Evolutionary conservation across 2,797 vertebrate species (phyloP).

Genomic region (Australoheros facetus): DNA sequence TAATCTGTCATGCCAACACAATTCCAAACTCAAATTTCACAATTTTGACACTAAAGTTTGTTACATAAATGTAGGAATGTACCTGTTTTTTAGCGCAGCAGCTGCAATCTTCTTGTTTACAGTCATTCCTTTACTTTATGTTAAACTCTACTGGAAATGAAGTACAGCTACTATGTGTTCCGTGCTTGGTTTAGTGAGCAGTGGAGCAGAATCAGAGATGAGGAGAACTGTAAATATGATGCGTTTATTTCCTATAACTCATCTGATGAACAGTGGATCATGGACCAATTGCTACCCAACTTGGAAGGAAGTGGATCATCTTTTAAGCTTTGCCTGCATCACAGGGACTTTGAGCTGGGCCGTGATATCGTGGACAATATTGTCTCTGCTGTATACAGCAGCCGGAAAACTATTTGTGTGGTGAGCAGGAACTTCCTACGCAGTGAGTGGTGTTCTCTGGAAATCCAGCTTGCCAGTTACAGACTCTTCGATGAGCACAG

Average conservation of each 20-base stretch:
- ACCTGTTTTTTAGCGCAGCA: conserved; percentile 78
- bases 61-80: conserved; percentile 78
- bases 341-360: conserved; percentile 83
- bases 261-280: conserved; percentile 85
- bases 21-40: conserved; percentile 66
- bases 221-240: conserved; percentile 84
- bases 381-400: conserved; percentile 85
- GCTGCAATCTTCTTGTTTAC: conserved; percentile 74
- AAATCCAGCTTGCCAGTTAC: conserved; percentile 90
- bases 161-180: conserved; percentile 85
- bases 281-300: conserved; percentile 81
- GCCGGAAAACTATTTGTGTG: conserved; percentile 87
- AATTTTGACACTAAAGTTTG: conserved; percentile 85
- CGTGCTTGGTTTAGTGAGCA: conserved; percentile 83
- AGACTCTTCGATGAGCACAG: conserved; percentile 87
- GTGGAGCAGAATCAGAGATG: conserved; percentile 79
- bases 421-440: conserved; percentile 86
- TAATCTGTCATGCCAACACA: conserved; percentile 71
- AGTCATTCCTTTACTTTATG: conserved; percentile 78
- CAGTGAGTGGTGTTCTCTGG: conserved; percentile 90
- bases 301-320: conserved; percentile 70
- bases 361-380: conserved; percentile 86
- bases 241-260: conserved; percentile 90
- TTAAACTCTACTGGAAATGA: conserved; percentile 84
- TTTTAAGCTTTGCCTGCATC: conserved; percentile 83